These are phyloP conservation scores for Numenius arquata DNA, from an alignment of 2,113 vertebrate species.

Conservation along the genomic window DNA sequence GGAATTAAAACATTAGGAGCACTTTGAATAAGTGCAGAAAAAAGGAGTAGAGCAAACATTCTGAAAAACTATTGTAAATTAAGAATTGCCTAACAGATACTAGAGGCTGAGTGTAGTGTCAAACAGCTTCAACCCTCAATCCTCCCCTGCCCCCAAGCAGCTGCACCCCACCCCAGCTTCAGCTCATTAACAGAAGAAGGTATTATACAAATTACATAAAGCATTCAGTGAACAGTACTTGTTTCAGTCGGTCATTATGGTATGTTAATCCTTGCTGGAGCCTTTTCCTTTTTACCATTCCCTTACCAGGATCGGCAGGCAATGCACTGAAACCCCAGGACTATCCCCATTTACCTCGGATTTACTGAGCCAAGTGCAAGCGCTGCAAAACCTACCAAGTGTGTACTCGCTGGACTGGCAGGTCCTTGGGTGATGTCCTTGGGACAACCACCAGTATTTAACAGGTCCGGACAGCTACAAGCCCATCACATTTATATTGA, in stretches of 20 bases:
- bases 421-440: not conserved
- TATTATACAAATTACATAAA: not conserved
- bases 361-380: not conserved
- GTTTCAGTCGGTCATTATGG: not conserved
- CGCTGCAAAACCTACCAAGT: not conserved
- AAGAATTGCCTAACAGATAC: not conserved
- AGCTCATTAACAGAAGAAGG: not conserved
- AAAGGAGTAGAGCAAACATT: not conserved
- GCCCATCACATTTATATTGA: not conserved
- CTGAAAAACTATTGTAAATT: not conserved
- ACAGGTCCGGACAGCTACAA: not conserved
- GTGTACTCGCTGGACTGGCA: not conserved
- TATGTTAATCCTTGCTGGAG: not conserved
- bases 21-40: not conserved
- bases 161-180: not conserved
- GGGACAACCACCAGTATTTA: not conserved
- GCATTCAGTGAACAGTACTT: not conserved
- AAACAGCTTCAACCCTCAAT: not conserved
- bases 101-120: not conserved
- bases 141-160: not conserved
- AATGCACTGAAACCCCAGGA: not conserved
- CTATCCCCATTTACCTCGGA: not conserved
- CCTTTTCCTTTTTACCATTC: not conserved
- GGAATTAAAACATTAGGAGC: not conserved
- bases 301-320: not conserved